Percentiles rank a stretch among this genome's conserved stretches.
phyloP scores from a whole-genome alignment of 1,140 invertebrate species.

The Harpegnathos saltator region DNA sequence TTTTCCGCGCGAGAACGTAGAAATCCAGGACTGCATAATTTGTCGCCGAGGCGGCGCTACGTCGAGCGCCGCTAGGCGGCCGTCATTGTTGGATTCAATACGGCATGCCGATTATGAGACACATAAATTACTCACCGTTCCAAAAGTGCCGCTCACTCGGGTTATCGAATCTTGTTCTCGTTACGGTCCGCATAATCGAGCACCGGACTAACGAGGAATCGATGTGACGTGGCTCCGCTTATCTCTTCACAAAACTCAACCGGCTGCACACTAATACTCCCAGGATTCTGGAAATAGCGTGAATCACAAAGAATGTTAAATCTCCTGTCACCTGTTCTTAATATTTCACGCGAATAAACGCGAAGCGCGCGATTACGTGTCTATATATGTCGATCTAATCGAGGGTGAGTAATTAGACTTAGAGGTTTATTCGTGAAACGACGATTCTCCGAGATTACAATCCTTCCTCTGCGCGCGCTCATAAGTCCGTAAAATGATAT shows the following conservation, averaged over 20 bases:
- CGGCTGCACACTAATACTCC: not conserved
- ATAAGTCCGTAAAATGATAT: not conserved
- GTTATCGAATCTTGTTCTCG: constrained; percentile 22
- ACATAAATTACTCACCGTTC: constrained; percentile 21
- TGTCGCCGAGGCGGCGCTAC: not conserved
- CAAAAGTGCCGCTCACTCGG: not conserved
- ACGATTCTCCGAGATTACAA: not conserved
- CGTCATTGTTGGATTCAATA: constrained; percentile 1
- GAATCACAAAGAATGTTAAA: not conserved
- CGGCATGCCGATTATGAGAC: not conserved
- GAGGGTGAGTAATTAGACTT: not conserved
- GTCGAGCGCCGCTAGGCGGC: not conserved
- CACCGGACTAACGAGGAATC: constrained; percentile 27
- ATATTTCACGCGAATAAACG: not conserved
- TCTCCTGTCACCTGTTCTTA: not conserved
- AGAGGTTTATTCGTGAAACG: not conserved
- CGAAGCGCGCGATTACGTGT: not conserved
- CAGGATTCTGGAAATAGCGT: not conserved
- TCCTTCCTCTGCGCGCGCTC: not conserved
- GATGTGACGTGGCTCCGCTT: constrained; percentile 15
- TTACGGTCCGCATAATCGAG: constrained; percentile 14
- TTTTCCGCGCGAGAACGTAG: not conserved
- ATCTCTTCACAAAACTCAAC: constrained; percentile 1
- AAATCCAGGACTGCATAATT: constrained; percentile 32
- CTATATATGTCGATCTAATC: not conserved